Base-by-base conservation (phyloP, 2,888 invertebrate genomes). In the Drosophila cracens region DNA sequence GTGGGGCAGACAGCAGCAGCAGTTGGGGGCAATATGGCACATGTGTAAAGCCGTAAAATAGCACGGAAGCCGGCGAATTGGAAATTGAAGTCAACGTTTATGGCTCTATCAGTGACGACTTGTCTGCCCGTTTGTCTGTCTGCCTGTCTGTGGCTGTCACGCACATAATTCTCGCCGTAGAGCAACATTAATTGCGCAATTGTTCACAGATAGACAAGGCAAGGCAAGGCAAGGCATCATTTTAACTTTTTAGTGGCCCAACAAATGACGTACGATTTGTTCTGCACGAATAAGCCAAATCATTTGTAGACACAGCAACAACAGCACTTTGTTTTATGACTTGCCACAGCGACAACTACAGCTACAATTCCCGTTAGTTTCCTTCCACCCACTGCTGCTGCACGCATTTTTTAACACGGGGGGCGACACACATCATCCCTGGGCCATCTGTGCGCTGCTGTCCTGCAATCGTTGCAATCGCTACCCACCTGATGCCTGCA, bases 201-300 rank as follows among this genome's bases (percentile, higher is more conserved):
- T 83, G 82, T 79, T 76, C 59, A 67, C 56, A 66, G 48, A 61
- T 62, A 54, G 58, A 49, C 51, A 61, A 59, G n/a, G 38, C n/a
- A 46, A 25, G 21, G 21, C n/a, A 33, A 36, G 25, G 58, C 38
- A 25, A 25, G 29, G 5, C 46, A 8, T 53, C 54, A 59, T 69
- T 77, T 81, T 69, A 83, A 83, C 81, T 83, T 86, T 89, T 87
- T 84, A 86, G 86, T 86, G 70, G 82, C 74, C 69, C 89, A 88
- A 84, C 86, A 84, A 86, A 86, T 86, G 89, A 84, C 86, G 84
- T 82, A 81, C 89, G 87, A 86, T 87, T 86, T 86, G 87, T 89
- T 89, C 87, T 89, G 89, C 86, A 86, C 82, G 89, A 86, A 86
- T 89, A 87, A 89, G 89, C 87, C 84, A 79, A 86, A 86, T 84